Conservation (phyloP, 2,888 invertebrate genomes). For the Lordiphosa fenestrarum region DNA sequence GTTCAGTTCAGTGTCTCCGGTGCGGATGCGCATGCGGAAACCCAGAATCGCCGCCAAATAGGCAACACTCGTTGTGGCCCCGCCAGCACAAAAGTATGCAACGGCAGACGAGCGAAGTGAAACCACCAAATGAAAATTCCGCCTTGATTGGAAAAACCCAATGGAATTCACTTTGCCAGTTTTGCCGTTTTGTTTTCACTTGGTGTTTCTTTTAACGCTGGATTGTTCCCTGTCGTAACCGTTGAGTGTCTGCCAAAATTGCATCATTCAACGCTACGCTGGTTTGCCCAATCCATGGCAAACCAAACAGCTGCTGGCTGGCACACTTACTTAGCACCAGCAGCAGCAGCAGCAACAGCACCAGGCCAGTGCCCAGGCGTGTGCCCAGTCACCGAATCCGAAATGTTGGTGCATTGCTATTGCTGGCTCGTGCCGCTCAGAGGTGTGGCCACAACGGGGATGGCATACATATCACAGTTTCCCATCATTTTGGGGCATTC, state of each 20-base stretch:
- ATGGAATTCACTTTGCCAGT: constrained; percentile 1
- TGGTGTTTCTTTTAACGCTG: constrained; percentile 2
- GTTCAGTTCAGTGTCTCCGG: too few species aligned
- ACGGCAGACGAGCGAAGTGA: too few species aligned
- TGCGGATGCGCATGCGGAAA: too few species aligned
- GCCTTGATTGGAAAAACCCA: too few species aligned
- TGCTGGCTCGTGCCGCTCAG: constrained; percentile 15
- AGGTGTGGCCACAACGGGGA: constrained; percentile 4
- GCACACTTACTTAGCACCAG: constrained; percentile 54
- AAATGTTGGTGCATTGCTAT: constrained; percentile 4
- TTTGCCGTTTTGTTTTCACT: constrained; percentile 4
- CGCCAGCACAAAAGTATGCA: too few species aligned
- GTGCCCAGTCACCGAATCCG: constrained; percentile 47
- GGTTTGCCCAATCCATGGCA: constrained; percentile 14
- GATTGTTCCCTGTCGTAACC: constrained; percentile 44
- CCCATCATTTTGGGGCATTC: too few species aligned
- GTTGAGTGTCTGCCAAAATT: constrained; percentile 39
- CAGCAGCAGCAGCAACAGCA: constrained; percentile 48
- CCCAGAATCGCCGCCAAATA: too few species aligned
- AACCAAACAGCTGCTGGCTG: constrained; percentile 14
- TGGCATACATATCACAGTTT: background rate
- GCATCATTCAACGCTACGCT: constrained; percentile 10
- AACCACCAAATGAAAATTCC: too few species aligned
- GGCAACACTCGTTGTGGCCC: too few species aligned
- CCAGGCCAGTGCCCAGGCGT: constrained; percentile 15